Evolutionary conservation across 2,797 vertebrate genomes (phyloP), one percentile per base, ranked within the genome.

Genomic region (Pangasius macronema): DNA sequence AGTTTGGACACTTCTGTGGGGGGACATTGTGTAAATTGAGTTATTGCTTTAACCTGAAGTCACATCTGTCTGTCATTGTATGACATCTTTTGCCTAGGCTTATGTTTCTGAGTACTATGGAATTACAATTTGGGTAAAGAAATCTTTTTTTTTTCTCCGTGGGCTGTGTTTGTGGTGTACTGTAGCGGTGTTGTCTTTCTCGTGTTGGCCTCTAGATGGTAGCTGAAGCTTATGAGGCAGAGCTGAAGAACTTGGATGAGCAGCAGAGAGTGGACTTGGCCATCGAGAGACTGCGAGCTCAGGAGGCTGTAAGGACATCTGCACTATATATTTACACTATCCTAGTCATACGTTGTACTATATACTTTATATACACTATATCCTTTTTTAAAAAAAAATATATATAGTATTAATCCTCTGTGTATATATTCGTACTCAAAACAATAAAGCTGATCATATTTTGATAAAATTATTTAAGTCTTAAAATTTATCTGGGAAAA

Each of bases 171-270:
- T 82, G 22, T 75, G 57, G 24, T 20, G 3, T n/a, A 42, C 2
- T 39, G 13, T 59, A 30, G 3, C 6, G 0, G 27, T 67, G 24
- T 59, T 70, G 72, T 77, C 14, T 83, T 70, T 79, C 36, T 39
- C 39, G 0, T 36, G 49, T 79, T 51, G 39, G 14, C 82, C 75
- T 93, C 82, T 90, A 97, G 96, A 83, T 92, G 79, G 86, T 96
- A 59, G 93, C 88, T 49, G 93, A 95, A 80, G 93, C 94, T 85
- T 97, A 96, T 57, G 94, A 97, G 92, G 94, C 95, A 80, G 96
- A 97, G 91, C 67, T 98, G 84, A 95, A 93, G 92, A 94, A 92
- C 93, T 95, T 94, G 79, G 94, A 96, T 92, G 93, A 94, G 33
- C 94, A 92, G 88, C 94, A 97, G 91, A 94, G 85, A 83, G 67